Evolutionary conservation across 2,888 invertebrate genomes (phyloP).

Genomic region (Heliconius ethilla): DNA sequence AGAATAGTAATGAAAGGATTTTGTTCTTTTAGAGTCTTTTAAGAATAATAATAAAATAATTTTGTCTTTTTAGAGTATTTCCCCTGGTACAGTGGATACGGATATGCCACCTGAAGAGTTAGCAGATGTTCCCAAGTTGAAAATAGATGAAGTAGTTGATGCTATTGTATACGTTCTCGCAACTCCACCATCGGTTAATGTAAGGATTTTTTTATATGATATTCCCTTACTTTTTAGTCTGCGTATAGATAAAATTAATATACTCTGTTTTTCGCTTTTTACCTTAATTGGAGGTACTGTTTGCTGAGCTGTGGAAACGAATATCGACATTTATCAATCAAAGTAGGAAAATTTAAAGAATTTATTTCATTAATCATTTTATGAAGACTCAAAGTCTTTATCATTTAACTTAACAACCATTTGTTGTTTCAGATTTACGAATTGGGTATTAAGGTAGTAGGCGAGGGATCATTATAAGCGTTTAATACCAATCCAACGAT

Average conservation of each 20-base stretch:
- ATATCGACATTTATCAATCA: no score
- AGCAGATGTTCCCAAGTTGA: neutral
- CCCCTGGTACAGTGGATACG: neutral
- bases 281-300: no score
- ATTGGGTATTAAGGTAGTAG: constrained; percentile 7
- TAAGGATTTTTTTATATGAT: neutral
- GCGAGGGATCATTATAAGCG: neutral
- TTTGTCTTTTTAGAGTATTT: neutral
- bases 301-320: no score
- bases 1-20: neutral
- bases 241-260: no score
- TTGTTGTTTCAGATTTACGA: constrained; percentile 15
- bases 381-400: neutral
- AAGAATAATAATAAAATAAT: neutral
- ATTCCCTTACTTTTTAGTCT: no score
- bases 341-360: no score
- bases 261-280: no score
- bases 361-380: neutral
- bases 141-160: neutral
- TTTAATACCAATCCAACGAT: neutral
- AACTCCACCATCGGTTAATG: constrained; percentile 6
- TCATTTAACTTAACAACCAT: neutral
- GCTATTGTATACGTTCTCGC: constrained; percentile 7
- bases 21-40: neutral
- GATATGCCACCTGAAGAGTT: constrained; percentile 8